phyloP scores from a whole-genome alignment of 1,140 invertebrate genomes.

The Glomeris maerens region DNA sequence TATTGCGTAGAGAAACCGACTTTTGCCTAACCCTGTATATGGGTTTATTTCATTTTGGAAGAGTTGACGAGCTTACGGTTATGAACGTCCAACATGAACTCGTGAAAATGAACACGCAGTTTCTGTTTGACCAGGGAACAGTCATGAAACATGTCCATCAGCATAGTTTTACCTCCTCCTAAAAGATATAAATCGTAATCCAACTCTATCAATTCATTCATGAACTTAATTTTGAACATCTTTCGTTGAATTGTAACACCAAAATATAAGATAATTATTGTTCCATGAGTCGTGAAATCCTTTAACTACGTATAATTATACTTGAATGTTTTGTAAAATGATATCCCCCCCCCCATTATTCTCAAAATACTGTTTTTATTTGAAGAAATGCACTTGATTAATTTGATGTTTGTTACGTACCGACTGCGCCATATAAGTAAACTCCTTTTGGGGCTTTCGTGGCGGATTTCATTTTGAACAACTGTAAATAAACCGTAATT shows the following conservation, averaged over 20 bases:
- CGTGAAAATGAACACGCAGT: conserved; percentile 83
- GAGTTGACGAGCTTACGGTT: conserved; percentile 29
- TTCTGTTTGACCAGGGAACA: conserved; percentile 47
- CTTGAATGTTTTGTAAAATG: conserved; percentile 32
- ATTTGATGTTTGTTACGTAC: conserved; percentile 19
- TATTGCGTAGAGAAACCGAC: conserved; percentile 2
- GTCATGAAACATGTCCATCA: conserved; percentile 96
- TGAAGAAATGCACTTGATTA: too few relatives aligned
- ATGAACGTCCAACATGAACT: conserved; percentile 96
- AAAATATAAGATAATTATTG: conserved; percentile 9
- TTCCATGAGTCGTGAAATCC: conserved; percentile 71
- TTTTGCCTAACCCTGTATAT: conserved; percentile 26
- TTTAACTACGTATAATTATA: conserved; percentile 42
- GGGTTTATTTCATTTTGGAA: too few relatives aligned
- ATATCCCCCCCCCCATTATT: conserved; percentile 14
- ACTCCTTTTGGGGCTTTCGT: conserved; percentile 29
- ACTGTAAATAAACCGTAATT: not conserved
- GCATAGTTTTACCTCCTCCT: conserved; percentile 93
- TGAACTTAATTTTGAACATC: too few relatives aligned
- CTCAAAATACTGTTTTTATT: too few relatives aligned
- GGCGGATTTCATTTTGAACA: not conserved
- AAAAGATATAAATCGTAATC: too few relatives aligned
- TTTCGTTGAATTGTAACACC: not conserved
- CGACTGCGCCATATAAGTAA: conserved; percentile 41
- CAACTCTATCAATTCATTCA: too few relatives aligned